phyloP scores from a whole-genome alignment of 2,888 invertebrate genomes.

The Tetragnatha montana region DNA sequence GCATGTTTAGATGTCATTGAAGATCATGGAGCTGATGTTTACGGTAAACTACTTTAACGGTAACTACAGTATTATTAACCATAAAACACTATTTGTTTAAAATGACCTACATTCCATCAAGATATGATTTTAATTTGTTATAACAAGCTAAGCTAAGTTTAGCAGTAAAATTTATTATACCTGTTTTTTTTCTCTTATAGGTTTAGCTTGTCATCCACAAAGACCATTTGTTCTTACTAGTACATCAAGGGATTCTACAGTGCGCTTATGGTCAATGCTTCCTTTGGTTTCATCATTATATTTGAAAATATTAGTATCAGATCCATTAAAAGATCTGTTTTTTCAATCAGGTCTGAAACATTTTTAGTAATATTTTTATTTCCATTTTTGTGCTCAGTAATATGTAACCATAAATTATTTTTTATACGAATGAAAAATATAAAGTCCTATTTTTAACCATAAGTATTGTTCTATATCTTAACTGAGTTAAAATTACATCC shows the following conservation, averaged over 20 bases:
- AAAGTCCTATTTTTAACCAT: not conserved
- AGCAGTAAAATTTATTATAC: too few species aligned
- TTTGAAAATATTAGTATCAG: conserved; percentile 75
- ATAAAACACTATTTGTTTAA: too few species aligned
- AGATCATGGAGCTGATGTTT: conserved; percentile 78
- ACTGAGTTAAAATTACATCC: too few species aligned
- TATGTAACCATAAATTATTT: not conserved
- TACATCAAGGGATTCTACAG: conserved; percentile 77
- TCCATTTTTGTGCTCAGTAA: not conserved
- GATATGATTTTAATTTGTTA: too few species aligned
- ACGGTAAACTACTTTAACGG: too few species aligned
- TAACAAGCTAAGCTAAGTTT: too few species aligned
- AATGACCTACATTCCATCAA: too few species aligned
- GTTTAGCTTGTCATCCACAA: conserved; percentile 76
- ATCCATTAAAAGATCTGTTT: conserved; percentile 74
- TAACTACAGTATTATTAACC: too few species aligned
- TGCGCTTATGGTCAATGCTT: conserved; percentile 77
- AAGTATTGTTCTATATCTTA: not conserved
- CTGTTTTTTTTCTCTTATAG: conserved; percentile 72
- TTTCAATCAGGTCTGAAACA: conserved; percentile 72
- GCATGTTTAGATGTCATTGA: conserved; percentile 75
- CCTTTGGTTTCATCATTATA: conserved; percentile 76
- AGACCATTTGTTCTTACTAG: conserved; percentile 77
- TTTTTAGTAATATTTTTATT: not conserved
- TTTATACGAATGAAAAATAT: not conserved